Evolutionary conservation across 2,888 invertebrate species (phyloP).

Genomic region (Drosophila vallismaia): DNA sequence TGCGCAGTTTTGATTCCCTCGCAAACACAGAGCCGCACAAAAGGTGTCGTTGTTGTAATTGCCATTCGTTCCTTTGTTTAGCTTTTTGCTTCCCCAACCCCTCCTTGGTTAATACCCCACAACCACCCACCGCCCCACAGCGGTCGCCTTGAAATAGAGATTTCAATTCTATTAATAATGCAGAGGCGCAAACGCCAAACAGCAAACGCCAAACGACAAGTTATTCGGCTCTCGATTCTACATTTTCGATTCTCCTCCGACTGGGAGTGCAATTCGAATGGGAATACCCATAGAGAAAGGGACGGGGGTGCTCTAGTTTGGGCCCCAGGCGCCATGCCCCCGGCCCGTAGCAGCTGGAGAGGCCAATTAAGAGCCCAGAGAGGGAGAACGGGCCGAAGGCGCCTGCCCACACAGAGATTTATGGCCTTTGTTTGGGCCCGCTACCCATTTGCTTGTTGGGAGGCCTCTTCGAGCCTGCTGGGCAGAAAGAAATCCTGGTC

Average conservation of each 20-base stretch:
- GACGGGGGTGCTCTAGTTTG: conserved; percentile 30
- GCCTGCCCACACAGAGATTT: conserved; percentile 42
- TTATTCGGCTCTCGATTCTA: conserved; percentile 32
- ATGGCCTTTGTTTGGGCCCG: conserved; percentile 30
- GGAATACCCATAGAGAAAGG: conserved; percentile 13
- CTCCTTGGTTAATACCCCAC: neutral
- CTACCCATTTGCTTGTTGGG: conserved; percentile 12
- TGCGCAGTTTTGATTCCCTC: conserved; percentile 64
- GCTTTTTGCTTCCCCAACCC: neutral
- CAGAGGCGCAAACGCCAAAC: conserved; percentile 61
- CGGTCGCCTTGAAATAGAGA: conserved; percentile 58
- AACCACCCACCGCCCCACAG: neutral
- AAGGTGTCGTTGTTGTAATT: conserved; percentile 70
- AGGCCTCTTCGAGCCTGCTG: conserved; percentile 20
- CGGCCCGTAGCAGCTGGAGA: conserved; percentile 28
- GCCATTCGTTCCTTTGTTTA: conserved; percentile 50
- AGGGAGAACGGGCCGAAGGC: conserved; percentile 3
- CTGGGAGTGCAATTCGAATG: conserved; percentile 41
- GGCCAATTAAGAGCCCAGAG: conserved; percentile 33
- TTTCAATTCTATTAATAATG: conserved; percentile 73
- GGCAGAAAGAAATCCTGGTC: neutral
- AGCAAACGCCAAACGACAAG: conserved; percentile 32
- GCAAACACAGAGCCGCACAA: conserved; percentile 22
- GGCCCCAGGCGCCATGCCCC: conserved; percentile 23
- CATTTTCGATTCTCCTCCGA: conserved; percentile 7